These are phyloP conservation scores for Contarinia nasturtii DNA, from an alignment of 1,140 invertebrate species.

Conservation along the genomic window DNA sequence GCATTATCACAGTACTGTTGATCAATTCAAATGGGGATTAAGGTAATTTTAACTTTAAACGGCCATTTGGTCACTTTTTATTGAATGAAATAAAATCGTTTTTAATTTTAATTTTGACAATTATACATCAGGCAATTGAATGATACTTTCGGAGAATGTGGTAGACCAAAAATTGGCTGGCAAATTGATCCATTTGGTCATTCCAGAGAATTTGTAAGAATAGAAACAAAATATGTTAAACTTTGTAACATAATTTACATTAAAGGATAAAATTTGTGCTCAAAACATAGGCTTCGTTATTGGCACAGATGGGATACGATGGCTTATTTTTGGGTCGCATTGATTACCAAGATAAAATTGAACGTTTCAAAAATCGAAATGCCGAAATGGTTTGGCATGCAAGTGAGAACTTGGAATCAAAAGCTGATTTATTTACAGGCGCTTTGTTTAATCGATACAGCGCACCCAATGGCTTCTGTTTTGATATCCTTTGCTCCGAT, in stretches of 20 bases:
- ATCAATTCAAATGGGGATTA: slow-evolving; percentile 73
- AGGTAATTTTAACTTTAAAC: slow-evolving; percentile 39
- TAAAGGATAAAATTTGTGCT: no score
- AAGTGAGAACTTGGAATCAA: slow-evolving; percentile 32
- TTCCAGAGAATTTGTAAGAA: slow-evolving; percentile 38
- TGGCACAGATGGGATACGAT: slow-evolving; percentile 69
- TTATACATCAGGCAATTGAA: slow-evolving; percentile 36
- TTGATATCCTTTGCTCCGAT: slow-evolving; percentile 65
- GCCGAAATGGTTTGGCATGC: slow-evolving; percentile 77
- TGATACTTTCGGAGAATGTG: slow-evolving; percentile 69
- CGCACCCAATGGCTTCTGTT: slow-evolving; percentile 79
- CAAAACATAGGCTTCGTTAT: slow-evolving; percentile 42
- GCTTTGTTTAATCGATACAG: slow-evolving; percentile 58
- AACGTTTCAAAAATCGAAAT: slow-evolving; percentile 35
- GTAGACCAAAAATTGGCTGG: slow-evolving; percentile 64
- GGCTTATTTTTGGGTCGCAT: slow-evolving; percentile 75
- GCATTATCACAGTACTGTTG: slow-evolving; percentile 85
- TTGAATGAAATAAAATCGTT: no score
- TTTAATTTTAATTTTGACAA: background rate
- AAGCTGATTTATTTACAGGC: slow-evolving; percentile 48
- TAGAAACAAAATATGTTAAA: slow-evolving; percentile 3
- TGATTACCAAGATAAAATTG: slow-evolving; percentile 68
- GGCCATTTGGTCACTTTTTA: background rate
- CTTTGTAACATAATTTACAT: no score
- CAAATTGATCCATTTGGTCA: slow-evolving; percentile 92